Conservation (phyloP, 2,113 vertebrate genomes). For the Eclectus roratus region DNA sequence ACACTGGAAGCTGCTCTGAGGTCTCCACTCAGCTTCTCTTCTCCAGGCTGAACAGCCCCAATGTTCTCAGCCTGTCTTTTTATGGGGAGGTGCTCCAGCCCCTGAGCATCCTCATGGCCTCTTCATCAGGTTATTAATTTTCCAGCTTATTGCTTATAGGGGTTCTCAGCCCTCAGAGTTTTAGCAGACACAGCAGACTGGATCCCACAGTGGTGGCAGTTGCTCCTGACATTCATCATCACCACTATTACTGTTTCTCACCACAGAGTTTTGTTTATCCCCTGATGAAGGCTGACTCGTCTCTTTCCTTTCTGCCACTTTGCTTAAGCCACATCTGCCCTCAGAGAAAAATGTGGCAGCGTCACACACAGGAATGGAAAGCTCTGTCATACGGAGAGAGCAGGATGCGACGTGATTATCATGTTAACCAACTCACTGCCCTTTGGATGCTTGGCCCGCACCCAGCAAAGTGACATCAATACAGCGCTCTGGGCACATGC, state of each 20-base stretch:
- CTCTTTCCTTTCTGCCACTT: neutral
- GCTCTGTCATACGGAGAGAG: neutral
- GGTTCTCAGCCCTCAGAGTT: neutral
- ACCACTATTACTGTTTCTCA: neutral
- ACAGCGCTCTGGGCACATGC: neutral
- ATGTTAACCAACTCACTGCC: neutral
- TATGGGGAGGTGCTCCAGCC: neutral
- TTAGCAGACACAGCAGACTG: neutral
- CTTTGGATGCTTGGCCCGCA: neutral
- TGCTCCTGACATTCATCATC: neutral
- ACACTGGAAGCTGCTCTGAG: too few species aligned
- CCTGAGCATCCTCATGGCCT: neutral
- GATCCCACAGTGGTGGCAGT: neutral
- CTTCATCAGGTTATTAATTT: neutral
- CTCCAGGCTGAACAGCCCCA: neutral
- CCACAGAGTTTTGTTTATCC: neutral
- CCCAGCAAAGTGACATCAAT: neutral
- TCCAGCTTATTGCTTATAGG: neutral
- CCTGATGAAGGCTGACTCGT: neutral
- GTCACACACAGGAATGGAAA: neutral
- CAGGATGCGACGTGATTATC: neutral
- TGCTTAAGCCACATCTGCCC: neutral
- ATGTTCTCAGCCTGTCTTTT: neutral
- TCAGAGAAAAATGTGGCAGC: neutral
- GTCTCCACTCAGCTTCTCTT: too few species aligned